Evolutionary conservation across 2,113 vertebrate species (phyloP), one percentile per base, ranked within the genome.

Genomic region (Heterocephalus glaber): DNA sequence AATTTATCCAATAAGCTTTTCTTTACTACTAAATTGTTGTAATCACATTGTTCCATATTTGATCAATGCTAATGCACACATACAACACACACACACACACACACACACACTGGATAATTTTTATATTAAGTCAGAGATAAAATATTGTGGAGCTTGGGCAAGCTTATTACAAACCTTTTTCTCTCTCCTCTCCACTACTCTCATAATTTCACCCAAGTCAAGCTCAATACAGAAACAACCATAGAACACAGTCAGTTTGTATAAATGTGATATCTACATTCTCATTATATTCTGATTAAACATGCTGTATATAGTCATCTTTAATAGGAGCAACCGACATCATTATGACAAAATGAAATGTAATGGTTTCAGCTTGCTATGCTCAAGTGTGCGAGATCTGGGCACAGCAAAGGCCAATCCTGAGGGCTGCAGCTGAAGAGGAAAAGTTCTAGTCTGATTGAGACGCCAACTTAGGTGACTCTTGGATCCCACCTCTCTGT

Each of bases 321-420:
- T 79, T 26, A 82, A 79, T 77, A 94, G 38, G 83, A 86, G 28
- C 44, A 20, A 60, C 47, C 68, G 63, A 76, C 7, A 70, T 35
- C 52, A 35, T 49, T 80, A 86, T 61, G 56, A 70, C 61, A 89
- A 93, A 95, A 74, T 68, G 56, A 95, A 49, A 49, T 49, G 58
- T 9, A 85, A 7, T 12, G 7, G 79, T 41, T 84, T 87, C 81
- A 91, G 68, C 54, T 79, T 85, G 47, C n/a, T 68, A 49, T 10
- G 33, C 33, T 60, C 19, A 76, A 86, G 33, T 76, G 17, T 63
- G 41, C 87, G 66, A 95, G 28, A 70, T 16, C 16, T 6, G 16
- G 17, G 5, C 2, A 20, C 17, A 38, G 14, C 3, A 76, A 5
- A 84, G 44, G 38, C 0, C 28, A 52, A 16, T 65, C 33, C 38